phyloP scores from a whole-genome alignment of 2,888 invertebrate species.

The Epirrita christyi region DNA sequence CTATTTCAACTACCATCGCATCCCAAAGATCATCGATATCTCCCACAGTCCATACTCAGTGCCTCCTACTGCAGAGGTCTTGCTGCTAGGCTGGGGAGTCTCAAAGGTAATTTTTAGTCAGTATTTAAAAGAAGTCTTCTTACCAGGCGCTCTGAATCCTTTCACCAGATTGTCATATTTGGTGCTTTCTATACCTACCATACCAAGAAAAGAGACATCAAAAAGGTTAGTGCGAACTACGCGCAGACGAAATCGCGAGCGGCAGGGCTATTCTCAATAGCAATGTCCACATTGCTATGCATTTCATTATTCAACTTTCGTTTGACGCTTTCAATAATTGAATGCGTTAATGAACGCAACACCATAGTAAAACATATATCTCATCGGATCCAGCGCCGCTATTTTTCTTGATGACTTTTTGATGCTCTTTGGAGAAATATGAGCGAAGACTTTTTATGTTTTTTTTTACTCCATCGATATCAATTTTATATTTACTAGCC shows the following conservation, averaged over 20 bases:
- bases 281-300: too few relatives aligned
- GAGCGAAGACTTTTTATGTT: slow-evolving; percentile 27
- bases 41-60: slow-evolving; percentile 44
- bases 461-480: slow-evolving; percentile 23
- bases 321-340: too few relatives aligned
- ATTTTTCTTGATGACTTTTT: slow-evolving; percentile 12
- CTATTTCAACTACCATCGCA: slow-evolving; percentile 54
- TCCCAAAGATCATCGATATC: slow-evolving; percentile 64
- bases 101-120: slow-evolving; percentile 57
- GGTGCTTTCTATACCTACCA: too few relatives aligned
- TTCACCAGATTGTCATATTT: too few relatives aligned
- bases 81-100: slow-evolving; percentile 75
- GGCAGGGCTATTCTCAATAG: too few relatives aligned
- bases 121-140: too few relatives aligned
- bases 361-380: slow-evolving; percentile 20
- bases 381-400: slow-evolving; percentile 8
- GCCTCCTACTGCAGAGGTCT: slow-evolving; percentile 61
- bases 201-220: too few relatives aligned
- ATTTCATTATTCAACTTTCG: too few relatives aligned
- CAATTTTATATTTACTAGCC: slow-evolving; percentile 19
- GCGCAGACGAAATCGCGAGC: too few relatives aligned
- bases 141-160: too few relatives aligned
- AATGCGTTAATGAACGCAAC: too few relatives aligned
- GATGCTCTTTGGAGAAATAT: slow-evolving; percentile 27
- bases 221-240: too few relatives aligned